phyloP scores from a whole-genome alignment of 2,888 invertebrate genomes.

The Carterocephalus palaemon region DNA sequence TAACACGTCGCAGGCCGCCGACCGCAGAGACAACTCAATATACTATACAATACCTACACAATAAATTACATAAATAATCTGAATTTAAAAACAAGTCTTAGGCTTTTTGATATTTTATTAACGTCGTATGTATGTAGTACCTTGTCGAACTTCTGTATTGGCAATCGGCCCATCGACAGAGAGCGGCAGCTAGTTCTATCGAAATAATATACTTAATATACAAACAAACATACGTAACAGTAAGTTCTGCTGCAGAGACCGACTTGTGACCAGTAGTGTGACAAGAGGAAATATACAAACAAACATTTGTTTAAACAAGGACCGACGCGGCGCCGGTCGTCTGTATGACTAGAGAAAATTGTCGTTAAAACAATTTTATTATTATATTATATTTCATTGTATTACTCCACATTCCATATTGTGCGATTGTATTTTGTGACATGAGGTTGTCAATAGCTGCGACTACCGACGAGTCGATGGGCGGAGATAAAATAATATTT shows the following conservation, averaged over 20 bases:
- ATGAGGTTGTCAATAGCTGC: neutral
- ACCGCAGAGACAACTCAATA: slow-evolving; percentile 47
- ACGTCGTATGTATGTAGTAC: slow-evolving; percentile 51
- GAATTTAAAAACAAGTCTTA: slow-evolving; percentile 76
- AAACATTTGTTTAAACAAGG: neutral
- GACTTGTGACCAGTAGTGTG: no score
- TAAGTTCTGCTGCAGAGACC: neutral
- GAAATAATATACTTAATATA: neutral
- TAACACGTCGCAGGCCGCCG: slow-evolving; percentile 43
- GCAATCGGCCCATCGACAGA: slow-evolving; percentile 30
- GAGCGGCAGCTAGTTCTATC: no score
- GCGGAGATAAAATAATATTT: slow-evolving; percentile 53
- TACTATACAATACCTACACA: slow-evolving; percentile 65
- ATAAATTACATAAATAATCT: slow-evolving; percentile 78
- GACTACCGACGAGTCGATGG: slow-evolving; percentile 28
- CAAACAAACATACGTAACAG: neutral
- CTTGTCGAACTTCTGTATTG: slow-evolving; percentile 39
- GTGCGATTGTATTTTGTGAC: slow-evolving; percentile 10
- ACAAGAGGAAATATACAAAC: no score
- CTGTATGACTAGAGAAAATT: slow-evolving; percentile 17
- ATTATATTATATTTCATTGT: no score
- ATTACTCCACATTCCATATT: neutral
- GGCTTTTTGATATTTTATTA: slow-evolving; percentile 62
- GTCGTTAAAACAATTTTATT: slow-evolving; percentile 1
- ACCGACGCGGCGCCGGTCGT: neutral